Conservation (phyloP, 2,113 vertebrate species). For the Chionomys nivalis region DNA sequence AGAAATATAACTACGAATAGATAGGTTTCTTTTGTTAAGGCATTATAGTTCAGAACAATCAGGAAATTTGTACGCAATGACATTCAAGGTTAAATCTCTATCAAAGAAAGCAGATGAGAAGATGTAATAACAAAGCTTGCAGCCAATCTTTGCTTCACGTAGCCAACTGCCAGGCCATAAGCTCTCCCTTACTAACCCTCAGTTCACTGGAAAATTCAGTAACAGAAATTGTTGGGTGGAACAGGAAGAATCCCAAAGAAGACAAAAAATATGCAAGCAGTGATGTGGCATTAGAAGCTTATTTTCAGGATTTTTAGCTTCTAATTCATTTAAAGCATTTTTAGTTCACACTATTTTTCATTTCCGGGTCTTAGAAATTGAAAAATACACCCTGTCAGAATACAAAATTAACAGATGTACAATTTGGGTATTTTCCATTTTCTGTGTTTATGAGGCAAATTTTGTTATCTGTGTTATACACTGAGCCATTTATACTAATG, state of each 20-base stretch:
- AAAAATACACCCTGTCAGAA: not conserved
- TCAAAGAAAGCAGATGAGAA: not conserved
- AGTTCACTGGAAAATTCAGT: not conserved
- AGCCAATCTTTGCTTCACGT: no score
- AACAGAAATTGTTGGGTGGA: not conserved
- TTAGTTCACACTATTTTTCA: not conserved
- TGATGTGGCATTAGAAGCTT: not conserved
- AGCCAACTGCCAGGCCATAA: not conserved
- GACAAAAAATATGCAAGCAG: not conserved
- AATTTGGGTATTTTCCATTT: not conserved
- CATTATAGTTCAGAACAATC: not conserved
- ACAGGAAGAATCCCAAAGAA: not conserved
- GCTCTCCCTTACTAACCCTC: not conserved
- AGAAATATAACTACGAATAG: not conserved
- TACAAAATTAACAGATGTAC: not conserved
- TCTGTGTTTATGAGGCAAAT: not conserved
- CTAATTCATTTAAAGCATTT: not conserved
- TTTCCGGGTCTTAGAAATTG: not conserved
- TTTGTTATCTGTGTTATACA: not conserved
- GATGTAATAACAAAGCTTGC: not conserved
- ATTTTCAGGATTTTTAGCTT: not conserved
- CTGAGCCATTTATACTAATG: constrained; percentile 9
- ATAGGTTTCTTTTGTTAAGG: not conserved
- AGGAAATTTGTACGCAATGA: not conserved
- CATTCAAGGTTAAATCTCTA: not conserved